Evolutionary conservation across 2,113 vertebrate genomes (phyloP).

Genomic region (Mixornis gularis): DNA sequence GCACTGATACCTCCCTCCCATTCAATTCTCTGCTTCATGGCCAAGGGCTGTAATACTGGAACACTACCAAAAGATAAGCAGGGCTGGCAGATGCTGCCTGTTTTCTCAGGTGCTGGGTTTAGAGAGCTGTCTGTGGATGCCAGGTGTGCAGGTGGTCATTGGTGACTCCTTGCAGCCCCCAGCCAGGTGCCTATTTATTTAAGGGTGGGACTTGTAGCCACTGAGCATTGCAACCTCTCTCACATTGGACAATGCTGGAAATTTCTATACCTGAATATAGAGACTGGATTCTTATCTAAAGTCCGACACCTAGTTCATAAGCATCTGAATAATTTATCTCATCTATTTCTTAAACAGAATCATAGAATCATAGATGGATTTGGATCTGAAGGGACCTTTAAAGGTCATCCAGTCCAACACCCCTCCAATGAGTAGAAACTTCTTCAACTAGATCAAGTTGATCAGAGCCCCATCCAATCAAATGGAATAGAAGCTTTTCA

Average conservation of each 20-base stretch:
- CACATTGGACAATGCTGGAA: neutral
- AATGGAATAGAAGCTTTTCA: neutral
- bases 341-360: neutral
- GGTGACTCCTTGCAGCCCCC: neutral
- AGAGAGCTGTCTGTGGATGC: neutral
- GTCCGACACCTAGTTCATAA: neutral
- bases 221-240: neutral
- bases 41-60: neutral
- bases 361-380: neutral
- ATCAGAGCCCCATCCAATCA: neutral
- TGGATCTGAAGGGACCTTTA: neutral
- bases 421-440: neutral
- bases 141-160: neutral
- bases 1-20: neutral
- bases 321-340: neutral
- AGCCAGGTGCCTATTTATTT: neutral
- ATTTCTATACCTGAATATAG: neutral
- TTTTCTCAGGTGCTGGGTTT: neutral
- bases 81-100: neutral
- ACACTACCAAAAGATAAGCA: neutral
- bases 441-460: neutral
- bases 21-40: neutral
- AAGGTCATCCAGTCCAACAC: neutral
- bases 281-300: neutral
- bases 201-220: neutral